Conservation (phyloP, 2,888 invertebrate genomes). For the Acanthococcus lagerstroemiae region DNA sequence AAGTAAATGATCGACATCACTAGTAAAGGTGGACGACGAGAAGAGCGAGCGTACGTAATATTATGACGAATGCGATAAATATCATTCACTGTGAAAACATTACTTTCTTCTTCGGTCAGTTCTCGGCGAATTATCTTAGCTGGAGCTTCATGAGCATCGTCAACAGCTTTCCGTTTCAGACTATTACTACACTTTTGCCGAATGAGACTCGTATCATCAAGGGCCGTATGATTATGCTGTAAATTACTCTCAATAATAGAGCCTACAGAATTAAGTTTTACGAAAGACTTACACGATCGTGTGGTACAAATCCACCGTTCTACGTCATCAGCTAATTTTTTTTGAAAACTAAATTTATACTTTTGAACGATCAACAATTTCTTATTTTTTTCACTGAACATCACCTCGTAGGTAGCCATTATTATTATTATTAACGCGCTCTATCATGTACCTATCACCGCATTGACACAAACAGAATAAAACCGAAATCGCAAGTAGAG, state of each 20-base stretch:
- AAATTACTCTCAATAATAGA: background rate
- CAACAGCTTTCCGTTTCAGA: background rate
- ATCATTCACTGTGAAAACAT: background rate
- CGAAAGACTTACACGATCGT: background rate
- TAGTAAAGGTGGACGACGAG: background rate
- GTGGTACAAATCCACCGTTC: background rate
- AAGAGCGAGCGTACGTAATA: background rate
- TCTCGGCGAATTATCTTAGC: background rate
- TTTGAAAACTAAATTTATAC: constrained; percentile 7
- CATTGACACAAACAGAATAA: no score
- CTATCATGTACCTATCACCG: no score
- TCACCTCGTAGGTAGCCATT: no score
- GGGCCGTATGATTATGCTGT: background rate
- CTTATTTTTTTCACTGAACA: no score
- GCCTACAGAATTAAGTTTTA: background rate
- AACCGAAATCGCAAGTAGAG: no score
- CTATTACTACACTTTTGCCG: constrained; percentile 2
- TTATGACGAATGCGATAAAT: background rate
- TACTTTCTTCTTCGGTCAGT: background rate
- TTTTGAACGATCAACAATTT: no score
- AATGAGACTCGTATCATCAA: background rate
- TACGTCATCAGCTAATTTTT: background rate
- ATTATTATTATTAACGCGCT: no score
- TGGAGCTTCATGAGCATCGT: background rate
- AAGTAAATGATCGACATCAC: no score